phyloP scores from a whole-genome alignment of 2,113 vertebrate species.

The Triplophysa dalaica region DNA sequence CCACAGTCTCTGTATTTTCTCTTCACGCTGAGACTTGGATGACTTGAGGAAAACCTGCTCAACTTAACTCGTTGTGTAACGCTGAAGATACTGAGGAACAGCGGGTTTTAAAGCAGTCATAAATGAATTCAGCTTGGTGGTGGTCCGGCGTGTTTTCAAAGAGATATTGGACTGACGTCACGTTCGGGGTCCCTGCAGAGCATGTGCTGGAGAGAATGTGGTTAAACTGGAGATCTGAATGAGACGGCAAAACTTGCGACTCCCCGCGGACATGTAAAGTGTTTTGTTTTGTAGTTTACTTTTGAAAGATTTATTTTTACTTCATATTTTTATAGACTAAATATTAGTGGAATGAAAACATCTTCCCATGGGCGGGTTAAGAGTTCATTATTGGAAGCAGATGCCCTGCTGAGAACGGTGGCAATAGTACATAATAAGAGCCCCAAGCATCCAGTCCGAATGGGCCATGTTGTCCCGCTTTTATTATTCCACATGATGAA shows the following conservation, averaged over 20 bases:
- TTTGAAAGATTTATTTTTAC: conserved; percentile 28
- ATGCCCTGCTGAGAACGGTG: conserved; percentile 17
- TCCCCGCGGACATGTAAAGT: neutral
- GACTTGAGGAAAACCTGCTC: conserved; percentile 18
- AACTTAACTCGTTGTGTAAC: conserved; percentile 18
- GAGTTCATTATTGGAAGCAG: conserved; percentile 9
- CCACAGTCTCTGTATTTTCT: conserved; percentile 3
- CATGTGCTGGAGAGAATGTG: conserved; percentile 23
- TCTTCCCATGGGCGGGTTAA: conserved; percentile 14
- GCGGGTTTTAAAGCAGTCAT: conserved; percentile 39
- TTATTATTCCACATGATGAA: conserved; percentile 15
- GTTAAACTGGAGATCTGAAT: conserved; percentile 30
- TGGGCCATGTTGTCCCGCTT: neutral
- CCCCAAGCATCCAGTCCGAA: neutral
- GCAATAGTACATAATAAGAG: conserved; percentile 18
- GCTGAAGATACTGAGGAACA: conserved; percentile 10
- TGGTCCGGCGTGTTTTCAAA: conserved; percentile 29
- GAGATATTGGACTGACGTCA: conserved; percentile 17
- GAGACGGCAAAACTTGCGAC: neutral
- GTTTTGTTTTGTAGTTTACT: conserved; percentile 31
- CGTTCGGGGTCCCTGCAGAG: conserved; percentile 24
- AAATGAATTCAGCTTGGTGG: conserved; percentile 42
- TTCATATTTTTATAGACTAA: neutral
- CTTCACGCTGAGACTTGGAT: conserved; percentile 37
- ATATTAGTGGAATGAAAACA: conserved; percentile 19